A percentile compares a stretch with the other conserved stretches of the same genome.
These are phyloP conservation scores for Conopomorpha cramerella DNA, from an alignment of 1,140 invertebrate species.

Conservation along the genomic window DNA sequence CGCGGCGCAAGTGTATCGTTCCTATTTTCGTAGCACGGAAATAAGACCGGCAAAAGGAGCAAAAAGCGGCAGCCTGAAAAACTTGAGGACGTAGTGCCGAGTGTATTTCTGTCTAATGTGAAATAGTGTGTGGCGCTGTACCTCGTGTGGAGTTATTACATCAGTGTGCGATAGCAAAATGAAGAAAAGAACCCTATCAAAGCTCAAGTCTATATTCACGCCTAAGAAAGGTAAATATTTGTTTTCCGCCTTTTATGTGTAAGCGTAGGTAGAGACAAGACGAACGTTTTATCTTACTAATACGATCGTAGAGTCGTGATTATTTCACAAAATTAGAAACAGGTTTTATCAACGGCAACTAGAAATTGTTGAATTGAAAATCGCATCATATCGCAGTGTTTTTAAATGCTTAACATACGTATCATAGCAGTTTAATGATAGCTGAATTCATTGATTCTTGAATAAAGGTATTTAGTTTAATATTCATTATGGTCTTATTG, in stretches of 20 bases:
- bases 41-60: slow-evolving; percentile 58
- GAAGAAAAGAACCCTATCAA: slow-evolving; percentile 49
- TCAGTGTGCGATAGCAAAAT: slow-evolving; percentile 24
- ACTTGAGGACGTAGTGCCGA: slow-evolving; percentile 45
- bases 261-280: no score
- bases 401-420: no score
- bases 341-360: no score
- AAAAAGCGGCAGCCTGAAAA: slow-evolving; percentile 52
- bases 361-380: no score
- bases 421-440: no score
- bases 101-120: slow-evolving; percentile 52
- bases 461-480: no score
- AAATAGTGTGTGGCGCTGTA: slow-evolving; percentile 29
- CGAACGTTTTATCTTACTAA: no score
- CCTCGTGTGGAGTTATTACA: slow-evolving; percentile 21
- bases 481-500: no score
- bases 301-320: no score
- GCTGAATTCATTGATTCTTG: no score
- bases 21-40: slow-evolving; percentile 60
- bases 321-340: no score
- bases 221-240: slow-evolving; percentile 42
- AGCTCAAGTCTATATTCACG: slow-evolving; percentile 42
- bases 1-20: slow-evolving; percentile 48
- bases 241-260: background rate
- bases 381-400: no score